A percentile compares a stretch with the other conserved stretches of the same genome.
phyloP scores from a whole-genome alignment of 2,888 invertebrate species.

The Phaedon cochleariae region DNA sequence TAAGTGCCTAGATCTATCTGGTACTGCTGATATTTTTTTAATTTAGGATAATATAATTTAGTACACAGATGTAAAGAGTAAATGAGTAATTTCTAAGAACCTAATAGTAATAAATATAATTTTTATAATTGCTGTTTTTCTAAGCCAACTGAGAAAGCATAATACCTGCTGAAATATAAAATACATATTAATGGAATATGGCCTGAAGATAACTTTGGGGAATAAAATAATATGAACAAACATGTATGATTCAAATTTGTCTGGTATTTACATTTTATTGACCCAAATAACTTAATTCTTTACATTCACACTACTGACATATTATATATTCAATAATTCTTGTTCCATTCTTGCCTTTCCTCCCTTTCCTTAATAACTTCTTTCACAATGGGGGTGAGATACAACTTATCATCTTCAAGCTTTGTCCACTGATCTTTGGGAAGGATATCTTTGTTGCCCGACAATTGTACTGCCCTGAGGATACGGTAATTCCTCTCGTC shows the following conservation, averaged over 20 bases:
- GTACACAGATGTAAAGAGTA: too few relatives aligned
- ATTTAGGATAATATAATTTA: background rate
- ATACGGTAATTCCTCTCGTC: constrained; percentile 90
- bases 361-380: constrained; percentile 81
- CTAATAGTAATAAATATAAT: background rate
- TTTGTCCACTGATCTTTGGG: constrained; percentile 96
- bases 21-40: too few relatives aligned
- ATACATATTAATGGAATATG: too few relatives aligned
- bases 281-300: constrained; percentile 7
- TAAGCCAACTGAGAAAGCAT: too few relatives aligned
- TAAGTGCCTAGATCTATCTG: too few relatives aligned
- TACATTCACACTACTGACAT: constrained; percentile 38
- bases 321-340: constrained; percentile 65
- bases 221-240: too few relatives aligned
- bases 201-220: too few relatives aligned
- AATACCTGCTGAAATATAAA: too few relatives aligned
- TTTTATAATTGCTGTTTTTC: background rate
- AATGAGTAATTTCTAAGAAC: background rate
- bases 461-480: constrained; percentile 82
- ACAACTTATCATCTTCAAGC: constrained; percentile 83
- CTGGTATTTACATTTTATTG: background rate
- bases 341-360: constrained; percentile 84
- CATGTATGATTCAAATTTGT: too few relatives aligned
- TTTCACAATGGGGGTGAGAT: constrained; percentile 80
- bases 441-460: constrained; percentile 77